Evolutionary conservation across 2,113 vertebrate genomes (phyloP).

Genomic region (Alouatta palliata): DNA sequence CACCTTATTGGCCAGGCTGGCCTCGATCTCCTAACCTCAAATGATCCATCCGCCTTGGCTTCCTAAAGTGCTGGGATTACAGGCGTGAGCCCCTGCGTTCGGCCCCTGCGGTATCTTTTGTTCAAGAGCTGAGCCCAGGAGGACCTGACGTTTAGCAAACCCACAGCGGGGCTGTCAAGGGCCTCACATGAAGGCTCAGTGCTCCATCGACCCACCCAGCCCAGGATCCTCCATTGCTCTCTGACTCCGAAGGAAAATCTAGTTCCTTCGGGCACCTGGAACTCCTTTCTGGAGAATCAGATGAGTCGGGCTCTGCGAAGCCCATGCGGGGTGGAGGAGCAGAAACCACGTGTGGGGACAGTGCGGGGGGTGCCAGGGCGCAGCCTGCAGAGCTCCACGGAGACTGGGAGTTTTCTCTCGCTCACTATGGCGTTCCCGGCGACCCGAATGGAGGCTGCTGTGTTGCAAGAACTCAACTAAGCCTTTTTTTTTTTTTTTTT

Average conservation of each 20-base stretch:
- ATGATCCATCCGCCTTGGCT: no score
- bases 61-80: no score
- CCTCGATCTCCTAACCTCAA: no score
- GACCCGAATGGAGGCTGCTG: background rate
- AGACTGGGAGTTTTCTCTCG: background rate
- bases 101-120: no score
- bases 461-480: accelerated
- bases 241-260: background rate
- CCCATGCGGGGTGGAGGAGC: background rate
- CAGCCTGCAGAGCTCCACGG: background rate
- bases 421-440: background rate
- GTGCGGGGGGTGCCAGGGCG: background rate
- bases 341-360: background rate
- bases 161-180: background rate
- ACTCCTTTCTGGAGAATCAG: background rate
- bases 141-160: no score
- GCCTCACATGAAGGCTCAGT: background rate
- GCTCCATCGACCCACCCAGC: background rate
- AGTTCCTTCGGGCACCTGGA: accelerated
- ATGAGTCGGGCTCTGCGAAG: no score
- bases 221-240: background rate
- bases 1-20: no score
- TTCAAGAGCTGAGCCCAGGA: no score
- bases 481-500: no score
- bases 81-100: no score